Conservation (phyloP, 2,888 invertebrate species). For the Drosophila lutescens region DNA sequence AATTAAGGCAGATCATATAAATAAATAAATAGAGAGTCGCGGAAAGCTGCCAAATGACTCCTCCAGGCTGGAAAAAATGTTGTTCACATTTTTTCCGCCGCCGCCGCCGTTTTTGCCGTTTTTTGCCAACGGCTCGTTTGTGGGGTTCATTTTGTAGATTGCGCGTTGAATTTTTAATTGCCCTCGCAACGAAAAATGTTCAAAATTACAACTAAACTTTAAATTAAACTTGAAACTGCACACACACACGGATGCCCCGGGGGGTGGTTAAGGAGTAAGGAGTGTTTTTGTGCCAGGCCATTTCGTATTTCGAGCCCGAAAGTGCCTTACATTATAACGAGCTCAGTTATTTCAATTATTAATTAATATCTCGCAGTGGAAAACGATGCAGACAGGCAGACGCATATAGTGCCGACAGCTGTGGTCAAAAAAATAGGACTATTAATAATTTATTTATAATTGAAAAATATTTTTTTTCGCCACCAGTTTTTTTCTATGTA, state of each 20-base stretch:
- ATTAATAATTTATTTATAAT: too few species aligned
- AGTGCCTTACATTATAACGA: constrained; percentile 41
- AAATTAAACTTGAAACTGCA: constrained; percentile 58
- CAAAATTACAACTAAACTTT: constrained; percentile 71
- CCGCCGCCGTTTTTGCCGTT: neutral
- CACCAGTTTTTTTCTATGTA: too few species aligned
- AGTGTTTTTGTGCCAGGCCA: constrained; percentile 3
- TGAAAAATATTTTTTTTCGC: too few species aligned
- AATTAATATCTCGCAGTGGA: constrained; percentile 70
- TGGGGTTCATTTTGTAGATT: constrained; percentile 60
- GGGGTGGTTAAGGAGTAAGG: constrained; percentile 7
- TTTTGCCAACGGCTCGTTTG: constrained; percentile 13
- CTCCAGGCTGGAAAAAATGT: constrained; percentile 1
- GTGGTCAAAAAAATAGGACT: neutral
- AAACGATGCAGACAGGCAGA: constrained; percentile 25
- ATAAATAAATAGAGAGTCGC: constrained; percentile 25
- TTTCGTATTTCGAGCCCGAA: constrained; percentile 36
- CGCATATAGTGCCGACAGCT: neutral
- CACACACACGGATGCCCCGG: constrained; percentile 9
- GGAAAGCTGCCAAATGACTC: constrained; percentile 14
- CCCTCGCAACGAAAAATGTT: constrained; percentile 54
- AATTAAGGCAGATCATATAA: constrained; percentile 24
- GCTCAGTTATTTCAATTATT: constrained; percentile 68
- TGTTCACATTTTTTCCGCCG: neutral
- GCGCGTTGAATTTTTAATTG: constrained; percentile 74